A percentile compares a stretch with the other conserved stretches of the same genome.
These are phyloP conservation scores for Oedothorax gibbosus DNA, from an alignment of 1,140 invertebrate genomes.

Conservation along the genomic window DNA sequence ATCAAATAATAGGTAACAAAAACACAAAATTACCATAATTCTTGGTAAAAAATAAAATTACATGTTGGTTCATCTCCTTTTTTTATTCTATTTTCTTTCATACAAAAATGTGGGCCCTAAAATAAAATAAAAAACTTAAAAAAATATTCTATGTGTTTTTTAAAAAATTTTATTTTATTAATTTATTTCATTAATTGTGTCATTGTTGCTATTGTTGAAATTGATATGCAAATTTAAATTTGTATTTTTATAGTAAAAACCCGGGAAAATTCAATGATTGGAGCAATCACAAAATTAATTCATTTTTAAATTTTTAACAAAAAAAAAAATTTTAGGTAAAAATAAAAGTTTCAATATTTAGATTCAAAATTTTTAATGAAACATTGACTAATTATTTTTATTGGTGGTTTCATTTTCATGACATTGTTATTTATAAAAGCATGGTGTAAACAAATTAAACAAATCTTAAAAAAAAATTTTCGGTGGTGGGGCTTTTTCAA, in stretches of 20 bases:
- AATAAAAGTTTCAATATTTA: too few species aligned
- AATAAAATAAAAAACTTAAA: slow-evolving; percentile 40
- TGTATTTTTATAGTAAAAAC: too few species aligned
- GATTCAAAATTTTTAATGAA: too few species aligned
- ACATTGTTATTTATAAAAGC: slow-evolving; percentile 8
- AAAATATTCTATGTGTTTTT: neutral
- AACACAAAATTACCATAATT: slow-evolving; percentile 1
- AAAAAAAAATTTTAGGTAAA: too few species aligned
- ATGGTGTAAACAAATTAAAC: neutral
- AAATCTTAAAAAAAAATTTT: slow-evolving; percentile 73
- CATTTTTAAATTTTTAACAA: too few species aligned
- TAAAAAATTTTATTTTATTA: too few species aligned
- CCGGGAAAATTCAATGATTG: too few species aligned
- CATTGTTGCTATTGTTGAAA: too few species aligned
- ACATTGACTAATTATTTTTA: too few species aligned
- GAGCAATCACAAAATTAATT: too few species aligned
- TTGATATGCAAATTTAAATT: too few species aligned
- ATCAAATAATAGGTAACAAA: neutral
- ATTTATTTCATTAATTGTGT: too few species aligned
- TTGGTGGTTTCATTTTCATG: neutral
- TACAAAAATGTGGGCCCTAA: slow-evolving; percentile 78
- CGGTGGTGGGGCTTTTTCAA: slow-evolving; percentile 74
- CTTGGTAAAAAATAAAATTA: slow-evolving; percentile 68
- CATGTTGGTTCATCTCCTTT: slow-evolving; percentile 75
- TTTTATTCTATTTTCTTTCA: slow-evolving; percentile 78